phyloP scores from a whole-genome alignment of 2,113 vertebrate species.

The Dromaius novaehollandiae region DNA sequence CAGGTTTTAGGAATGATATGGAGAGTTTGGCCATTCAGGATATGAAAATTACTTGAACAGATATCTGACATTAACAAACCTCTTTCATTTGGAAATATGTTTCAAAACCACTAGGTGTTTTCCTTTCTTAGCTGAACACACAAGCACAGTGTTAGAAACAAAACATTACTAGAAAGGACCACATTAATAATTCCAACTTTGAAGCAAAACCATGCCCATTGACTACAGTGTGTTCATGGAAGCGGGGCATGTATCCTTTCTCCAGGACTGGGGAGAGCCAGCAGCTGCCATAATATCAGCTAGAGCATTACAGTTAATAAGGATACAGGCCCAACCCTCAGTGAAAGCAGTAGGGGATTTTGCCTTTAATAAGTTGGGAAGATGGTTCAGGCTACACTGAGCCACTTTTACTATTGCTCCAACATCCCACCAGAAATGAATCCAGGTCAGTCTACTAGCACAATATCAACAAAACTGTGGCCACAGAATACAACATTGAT shows the following conservation, averaged over 20 bases:
- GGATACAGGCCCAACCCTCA: neutral
- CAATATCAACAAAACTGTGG: fast-evolving
- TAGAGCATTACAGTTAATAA: neutral
- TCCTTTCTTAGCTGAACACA: neutral
- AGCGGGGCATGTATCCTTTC: neutral
- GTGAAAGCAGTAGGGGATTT: neutral
- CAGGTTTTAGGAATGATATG: neutral
- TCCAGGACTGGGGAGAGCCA: neutral
- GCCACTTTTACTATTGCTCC: neutral
- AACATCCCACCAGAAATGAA: neutral
- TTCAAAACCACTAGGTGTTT: neutral
- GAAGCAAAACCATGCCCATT: neutral
- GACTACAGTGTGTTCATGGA: fast-evolving
- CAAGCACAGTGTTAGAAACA: neutral
- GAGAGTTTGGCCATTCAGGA: neutral
- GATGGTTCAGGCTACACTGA: neutral
- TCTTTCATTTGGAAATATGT: neutral
- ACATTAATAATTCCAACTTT: neutral
- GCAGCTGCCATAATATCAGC: neutral
- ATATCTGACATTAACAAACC: neutral
- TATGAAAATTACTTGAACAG: neutral
- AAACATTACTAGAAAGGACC: neutral
- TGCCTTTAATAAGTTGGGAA: neutral
- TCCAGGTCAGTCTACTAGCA: neutral
- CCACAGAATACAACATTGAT: neutral